Evolutionary conservation across 2,888 invertebrate genomes (phyloP).

Genomic region (Helicoverpa assulta): DNA sequence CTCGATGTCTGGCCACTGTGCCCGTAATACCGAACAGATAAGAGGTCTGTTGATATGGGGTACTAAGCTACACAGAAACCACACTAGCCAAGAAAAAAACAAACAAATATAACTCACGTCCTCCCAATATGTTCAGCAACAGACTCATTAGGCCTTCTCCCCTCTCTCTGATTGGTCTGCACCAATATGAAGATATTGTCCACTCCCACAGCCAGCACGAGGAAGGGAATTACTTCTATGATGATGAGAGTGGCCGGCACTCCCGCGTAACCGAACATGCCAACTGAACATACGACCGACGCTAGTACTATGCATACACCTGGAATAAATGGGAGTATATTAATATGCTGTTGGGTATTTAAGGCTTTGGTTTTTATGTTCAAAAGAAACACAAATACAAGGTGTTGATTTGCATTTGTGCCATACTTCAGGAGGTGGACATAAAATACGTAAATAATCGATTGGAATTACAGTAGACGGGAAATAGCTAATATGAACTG

Average conservation of each 20-base stretch:
- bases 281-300: constrained; percentile 97
- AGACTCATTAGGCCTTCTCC: constrained; percentile 93
- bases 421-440: no score
- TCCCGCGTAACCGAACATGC: constrained; percentile 97
- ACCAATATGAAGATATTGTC: constrained; percentile 99
- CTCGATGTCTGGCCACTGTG: no score
- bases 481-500: no score
- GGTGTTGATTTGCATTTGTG: no score
- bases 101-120: constrained; percentile 82
- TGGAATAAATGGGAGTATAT: constrained; percentile 9
- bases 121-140: constrained; percentile 97
- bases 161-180: constrained; percentile 97
- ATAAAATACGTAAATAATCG: no score
- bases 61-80: no score
- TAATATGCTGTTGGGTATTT: background rate
- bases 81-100: background rate
- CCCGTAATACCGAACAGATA: no score
- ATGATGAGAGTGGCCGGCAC: constrained; percentile 98
- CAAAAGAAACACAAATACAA: no score
- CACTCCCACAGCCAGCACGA: constrained; percentile 99
- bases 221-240: constrained; percentile 99
- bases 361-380: constrained; percentile 65
- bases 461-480: no score
- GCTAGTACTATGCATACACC: constrained; percentile 98
- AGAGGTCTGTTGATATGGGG: no score